These are phyloP conservation scores for Pseudonaja textilis DNA, from an alignment of 2,113 vertebrate species.

Conservation along the genomic window DNA sequence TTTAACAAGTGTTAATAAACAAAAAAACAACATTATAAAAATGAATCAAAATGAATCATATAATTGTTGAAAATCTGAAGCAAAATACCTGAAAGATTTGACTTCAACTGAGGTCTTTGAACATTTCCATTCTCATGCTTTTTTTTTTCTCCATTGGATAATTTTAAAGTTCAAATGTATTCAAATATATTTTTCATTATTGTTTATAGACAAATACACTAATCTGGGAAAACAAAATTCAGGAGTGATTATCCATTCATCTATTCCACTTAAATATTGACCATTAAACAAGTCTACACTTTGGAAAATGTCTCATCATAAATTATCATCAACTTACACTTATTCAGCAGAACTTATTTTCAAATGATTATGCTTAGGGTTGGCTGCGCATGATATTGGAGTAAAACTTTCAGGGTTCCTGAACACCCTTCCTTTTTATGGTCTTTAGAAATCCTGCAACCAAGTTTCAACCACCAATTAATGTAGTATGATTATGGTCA, in stretches of 20 bases:
- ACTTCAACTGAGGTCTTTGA: slow-evolving; percentile 49
- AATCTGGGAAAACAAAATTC: not conserved
- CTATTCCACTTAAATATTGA: not conserved
- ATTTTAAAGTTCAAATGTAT: slow-evolving; percentile 18
- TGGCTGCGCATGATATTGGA: not conserved
- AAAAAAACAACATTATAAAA: slow-evolving; percentile 26
- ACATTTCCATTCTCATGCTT: not conserved
- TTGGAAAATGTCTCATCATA: not conserved
- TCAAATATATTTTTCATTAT: not conserved
- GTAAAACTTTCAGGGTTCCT: not conserved
- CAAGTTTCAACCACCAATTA: not conserved
- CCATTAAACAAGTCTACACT: not conserved
- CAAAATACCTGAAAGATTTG: not conserved
- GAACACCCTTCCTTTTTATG: not conserved
- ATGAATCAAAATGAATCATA: slow-evolving; percentile 12
- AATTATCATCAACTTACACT: not conserved
- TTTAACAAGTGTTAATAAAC: not conserved
- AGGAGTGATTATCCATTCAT: not conserved
- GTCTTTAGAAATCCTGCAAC: not conserved
- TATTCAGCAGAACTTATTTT: not conserved
- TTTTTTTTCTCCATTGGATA: slow-evolving; percentile 25
- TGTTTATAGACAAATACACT: not conserved
- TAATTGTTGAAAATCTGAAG: not conserved
- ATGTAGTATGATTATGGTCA: not conserved
- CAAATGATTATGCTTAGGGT: not conserved